Percentiles rank a stretch among this genome's conserved stretches.
phyloP scores from a whole-genome alignment of 2,113 vertebrate species.

The Orientallactaga bullata region DNA sequence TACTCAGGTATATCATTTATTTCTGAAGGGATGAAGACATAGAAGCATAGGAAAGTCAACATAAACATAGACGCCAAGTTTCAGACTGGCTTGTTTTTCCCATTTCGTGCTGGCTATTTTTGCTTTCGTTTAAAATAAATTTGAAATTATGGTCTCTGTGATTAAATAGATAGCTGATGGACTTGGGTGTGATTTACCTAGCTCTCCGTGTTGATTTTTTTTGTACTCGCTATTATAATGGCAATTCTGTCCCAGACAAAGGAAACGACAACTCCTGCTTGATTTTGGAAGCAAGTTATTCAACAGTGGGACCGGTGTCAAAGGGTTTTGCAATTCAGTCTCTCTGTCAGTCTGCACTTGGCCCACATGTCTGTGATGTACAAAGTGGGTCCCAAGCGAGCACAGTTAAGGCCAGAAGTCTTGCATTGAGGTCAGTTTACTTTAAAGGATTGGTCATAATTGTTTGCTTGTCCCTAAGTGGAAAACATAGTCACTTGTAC shows the following conservation, averaged over 20 bases:
- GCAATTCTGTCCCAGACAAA: slow-evolving; percentile 12
- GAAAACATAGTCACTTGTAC: neutral
- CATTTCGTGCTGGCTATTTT: neutral
- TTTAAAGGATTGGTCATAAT: neutral
- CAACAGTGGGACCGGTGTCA: slow-evolving; percentile 9
- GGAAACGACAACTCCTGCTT: slow-evolving; percentile 43
- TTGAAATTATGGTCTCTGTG: neutral
- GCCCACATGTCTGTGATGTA: slow-evolving; percentile 17
- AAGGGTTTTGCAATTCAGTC: slow-evolving; percentile 48
- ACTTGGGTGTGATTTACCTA: neutral
- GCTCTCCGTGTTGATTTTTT: neutral
- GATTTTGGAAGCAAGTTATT: slow-evolving; percentile 30
- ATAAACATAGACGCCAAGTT: neutral
- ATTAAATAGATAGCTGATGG: too few species aligned
- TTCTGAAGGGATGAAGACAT: neutral
- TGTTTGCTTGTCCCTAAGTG: slow-evolving; percentile 19
- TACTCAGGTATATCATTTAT: neutral
- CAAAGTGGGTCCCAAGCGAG: slow-evolving; percentile 7
- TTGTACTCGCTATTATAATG: neutral
- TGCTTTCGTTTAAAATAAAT: slow-evolving; percentile 8
- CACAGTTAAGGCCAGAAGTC: neutral
- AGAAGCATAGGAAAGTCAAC: neutral
- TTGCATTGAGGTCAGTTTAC: neutral
- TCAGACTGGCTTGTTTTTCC: neutral
- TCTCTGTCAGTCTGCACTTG: slow-evolving; percentile 21